phyloP scores from a whole-genome alignment of 2,888 invertebrate species.

The Abscondita cerata region DNA sequence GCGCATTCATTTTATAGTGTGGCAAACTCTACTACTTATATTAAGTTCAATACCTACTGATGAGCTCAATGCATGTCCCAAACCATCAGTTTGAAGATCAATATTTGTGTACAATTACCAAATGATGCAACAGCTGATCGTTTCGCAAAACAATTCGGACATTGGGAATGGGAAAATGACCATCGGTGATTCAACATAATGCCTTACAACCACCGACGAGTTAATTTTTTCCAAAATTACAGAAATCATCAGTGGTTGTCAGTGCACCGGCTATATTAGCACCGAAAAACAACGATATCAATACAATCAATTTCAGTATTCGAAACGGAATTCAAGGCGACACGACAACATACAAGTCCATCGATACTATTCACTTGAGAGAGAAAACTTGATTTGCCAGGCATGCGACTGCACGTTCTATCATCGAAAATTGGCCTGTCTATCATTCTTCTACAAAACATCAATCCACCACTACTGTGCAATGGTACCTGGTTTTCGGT shows the following conservation, averaged over 20 bases:
- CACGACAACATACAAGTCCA: slow-evolving; percentile 19
- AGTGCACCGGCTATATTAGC: slow-evolving; percentile 48
- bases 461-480: slow-evolving; percentile 46
- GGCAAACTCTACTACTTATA: slow-evolving; percentile 49
- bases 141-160: slow-evolving; percentile 46
- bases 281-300: slow-evolving; percentile 46
- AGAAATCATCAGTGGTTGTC: slow-evolving; percentile 40
- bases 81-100: slow-evolving; percentile 45
- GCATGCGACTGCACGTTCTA: slow-evolving; percentile 34
- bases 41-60: slow-evolving; percentile 47
- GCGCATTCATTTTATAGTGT: slow-evolving; percentile 44
- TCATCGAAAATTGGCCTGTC: slow-evolving; percentile 37
- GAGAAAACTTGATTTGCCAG: slow-evolving; percentile 29
- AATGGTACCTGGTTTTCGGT: slow-evolving; percentile 24
- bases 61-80: slow-evolving; percentile 50
- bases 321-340: slow-evolving; percentile 12
- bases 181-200: slow-evolving; percentile 41
- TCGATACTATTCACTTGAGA: slow-evolving; percentile 38
- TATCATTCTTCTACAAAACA: slow-evolving; percentile 49
- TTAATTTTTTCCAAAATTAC: slow-evolving; percentile 40
- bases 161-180: slow-evolving; percentile 45
- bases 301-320: slow-evolving; percentile 21
- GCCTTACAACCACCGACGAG: slow-evolving; percentile 45
- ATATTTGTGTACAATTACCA: slow-evolving; percentile 45
- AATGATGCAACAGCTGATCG: slow-evolving; percentile 41